Percentiles rank a stretch among this genome's conserved stretches.
Evolutionary conservation across 2,888 invertebrate genomes (phyloP).

Genomic region (Galerucella pusilla): DNA sequence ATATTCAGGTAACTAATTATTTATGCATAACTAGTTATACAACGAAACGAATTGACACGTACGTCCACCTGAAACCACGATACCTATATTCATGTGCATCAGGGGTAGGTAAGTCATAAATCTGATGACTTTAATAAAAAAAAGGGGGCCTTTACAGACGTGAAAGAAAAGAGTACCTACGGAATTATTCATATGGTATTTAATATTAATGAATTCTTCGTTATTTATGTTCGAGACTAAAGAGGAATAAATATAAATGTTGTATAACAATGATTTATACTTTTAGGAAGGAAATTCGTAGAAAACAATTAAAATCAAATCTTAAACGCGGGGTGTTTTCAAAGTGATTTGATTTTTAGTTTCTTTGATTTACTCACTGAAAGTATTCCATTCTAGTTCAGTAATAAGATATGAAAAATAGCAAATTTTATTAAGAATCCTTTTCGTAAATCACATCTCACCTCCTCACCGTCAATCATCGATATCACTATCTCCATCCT

Average conservation of each 20-base stretch:
- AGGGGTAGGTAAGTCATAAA: conserved; percentile 31
- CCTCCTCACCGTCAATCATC: too few relatives aligned
- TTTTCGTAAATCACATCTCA: too few relatives aligned
- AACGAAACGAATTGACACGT: conserved; percentile 37
- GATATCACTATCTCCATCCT: too few relatives aligned
- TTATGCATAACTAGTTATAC: conserved; percentile 37
- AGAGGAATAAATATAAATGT: conserved; percentile 4
- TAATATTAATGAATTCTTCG: conserved; percentile 23
- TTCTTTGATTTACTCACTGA: too few relatives aligned
- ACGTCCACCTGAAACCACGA: conserved; percentile 24
- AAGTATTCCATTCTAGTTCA: too few relatives aligned
- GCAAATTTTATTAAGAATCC: too few relatives aligned
- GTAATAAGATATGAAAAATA: too few relatives aligned
- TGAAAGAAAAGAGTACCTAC: conserved; percentile 24
- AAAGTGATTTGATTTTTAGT: too few relatives aligned
- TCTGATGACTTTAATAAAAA: not conserved
- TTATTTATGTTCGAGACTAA: conserved; percentile 24
- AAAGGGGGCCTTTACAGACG: conserved; percentile 25
- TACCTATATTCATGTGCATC: conserved; percentile 5
- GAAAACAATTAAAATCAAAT: not conserved
- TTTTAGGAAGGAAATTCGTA: not conserved
- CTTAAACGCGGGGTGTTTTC: not conserved
- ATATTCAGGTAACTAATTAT: conserved; percentile 36
- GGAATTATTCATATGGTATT: conserved; percentile 36
- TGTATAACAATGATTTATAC: not conserved